Percentiles rank a stretch among this genome's conserved stretches.
Evolutionary conservation across 2,888 invertebrate species (phyloP).

Genomic region (Caprella mutica): DNA sequence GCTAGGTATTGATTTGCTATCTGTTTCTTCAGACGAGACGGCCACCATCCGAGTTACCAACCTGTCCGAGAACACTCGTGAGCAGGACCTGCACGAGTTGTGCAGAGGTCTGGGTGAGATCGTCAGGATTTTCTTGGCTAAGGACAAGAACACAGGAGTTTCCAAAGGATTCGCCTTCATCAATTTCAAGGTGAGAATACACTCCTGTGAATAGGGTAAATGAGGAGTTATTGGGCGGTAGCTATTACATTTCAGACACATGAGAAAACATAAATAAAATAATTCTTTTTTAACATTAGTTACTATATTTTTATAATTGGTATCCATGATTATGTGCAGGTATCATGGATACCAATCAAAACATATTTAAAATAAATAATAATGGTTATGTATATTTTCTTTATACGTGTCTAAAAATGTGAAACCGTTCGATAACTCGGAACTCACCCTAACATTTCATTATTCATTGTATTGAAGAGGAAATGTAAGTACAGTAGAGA

Average conservation of each 20-base stretch:
- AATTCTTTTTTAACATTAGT: too few species aligned
- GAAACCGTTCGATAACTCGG: too few species aligned
- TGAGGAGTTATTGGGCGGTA: background rate
- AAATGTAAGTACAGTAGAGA: too few species aligned
- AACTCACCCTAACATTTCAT: too few species aligned
- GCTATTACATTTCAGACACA: background rate
- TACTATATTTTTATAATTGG: too few species aligned
- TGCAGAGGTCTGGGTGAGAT: conserved; percentile 89
- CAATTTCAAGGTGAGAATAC: conserved; percentile 25
- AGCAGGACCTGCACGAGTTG: conserved; percentile 87
- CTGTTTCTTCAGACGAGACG: conserved; percentile 49
- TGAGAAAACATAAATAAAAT: background rate
- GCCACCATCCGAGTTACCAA: conserved; percentile 95
- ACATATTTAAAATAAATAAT: too few species aligned
- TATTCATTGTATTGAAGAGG: too few species aligned
- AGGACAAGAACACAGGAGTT: conserved; percentile 55
- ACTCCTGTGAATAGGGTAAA: background rate
- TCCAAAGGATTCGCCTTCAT: conserved; percentile 41
- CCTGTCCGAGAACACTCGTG: conserved; percentile 83
- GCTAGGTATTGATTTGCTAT: too few species aligned
- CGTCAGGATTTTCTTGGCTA: conserved; percentile 86
- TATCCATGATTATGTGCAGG: too few species aligned
- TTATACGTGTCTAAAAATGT: too few species aligned
- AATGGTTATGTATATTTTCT: too few species aligned
- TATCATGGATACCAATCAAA: too few species aligned